Base-by-base conservation (phyloP, 37 sponge, comb jelly and placozoan genomes). In the Ianthella basta region DNA sequence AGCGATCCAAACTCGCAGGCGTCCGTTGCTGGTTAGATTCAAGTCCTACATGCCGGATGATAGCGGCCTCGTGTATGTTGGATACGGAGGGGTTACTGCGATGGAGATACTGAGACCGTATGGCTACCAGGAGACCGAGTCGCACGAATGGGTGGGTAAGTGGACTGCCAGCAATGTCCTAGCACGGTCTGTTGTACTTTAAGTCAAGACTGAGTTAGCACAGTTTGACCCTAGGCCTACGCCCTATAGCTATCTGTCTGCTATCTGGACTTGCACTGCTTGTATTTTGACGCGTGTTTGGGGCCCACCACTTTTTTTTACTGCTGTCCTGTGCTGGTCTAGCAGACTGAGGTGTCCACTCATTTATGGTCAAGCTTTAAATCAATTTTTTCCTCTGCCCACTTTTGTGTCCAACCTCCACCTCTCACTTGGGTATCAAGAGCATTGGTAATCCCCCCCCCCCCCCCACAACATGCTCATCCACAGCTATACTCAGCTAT, bases 61-160 rank as follows among this genome's bases (percentile, higher is more conserved):
- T 18, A 60, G 81, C 12, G 87, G 90, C 33, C 93, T 93, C 36
- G 82, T 92, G 19, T 89, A 92, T 55, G 72, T 92, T 0, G 96
- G 96, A 87, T 94, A 96, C 77, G 93, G 85, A 65, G 96, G 96
- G 19, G 79, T 38, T 16, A 91, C 96, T 27, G 96, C 90, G 8
- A 72, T 88, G 86, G 89, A 88, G 35, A 88, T 96, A 36, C 82
- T 96, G 19, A 79, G 50, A 10, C 93, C 93, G 12, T 92, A 88
- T 74, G 93, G 93, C 3, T 96, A 92, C 55, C 18, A 86, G 59
- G 91, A 92, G 50, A 96, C 96, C 20, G 86, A 86, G 53, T 84
- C 89, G 32, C 87, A 96, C 91, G 93, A 96, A 64, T 96, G 96
- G 96, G 94, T 94, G 64, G 25, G 60, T 24, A 81, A 23, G 37